These are phyloP conservation scores for Macaca nemestrina DNA, from an alignment of 2,113 vertebrate genomes.

Conservation along the genomic window DNA sequence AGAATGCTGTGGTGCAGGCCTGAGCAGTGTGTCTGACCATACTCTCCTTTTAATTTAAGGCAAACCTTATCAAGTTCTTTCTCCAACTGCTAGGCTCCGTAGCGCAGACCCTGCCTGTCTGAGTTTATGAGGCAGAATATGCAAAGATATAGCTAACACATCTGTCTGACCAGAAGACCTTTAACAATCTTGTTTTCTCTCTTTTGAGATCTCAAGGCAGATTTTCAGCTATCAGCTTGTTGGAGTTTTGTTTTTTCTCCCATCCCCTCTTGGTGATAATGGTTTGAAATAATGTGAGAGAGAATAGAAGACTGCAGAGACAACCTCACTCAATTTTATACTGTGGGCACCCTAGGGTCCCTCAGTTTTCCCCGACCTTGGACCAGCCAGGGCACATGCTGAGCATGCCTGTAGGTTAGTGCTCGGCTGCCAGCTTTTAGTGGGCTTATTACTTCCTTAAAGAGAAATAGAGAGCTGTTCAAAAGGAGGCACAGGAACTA, in stretches of 20 bases:
- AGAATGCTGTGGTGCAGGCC: background rate
- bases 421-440: slow-evolving; percentile 20
- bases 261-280: background rate
- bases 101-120: background rate
- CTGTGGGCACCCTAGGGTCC: background rate
- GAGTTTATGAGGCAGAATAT: background rate
- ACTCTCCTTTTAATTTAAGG: slow-evolving; percentile 20
- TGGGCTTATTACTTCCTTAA: slow-evolving; percentile 59
- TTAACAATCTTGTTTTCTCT: background rate
- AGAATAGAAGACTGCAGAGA: background rate
- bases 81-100: background rate
- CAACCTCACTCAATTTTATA: background rate
- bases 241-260: background rate
- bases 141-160: background rate
- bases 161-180: background rate
- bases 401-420: background rate
- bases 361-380: background rate
- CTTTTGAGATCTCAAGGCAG: slow-evolving; percentile 15
- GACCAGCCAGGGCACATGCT: background rate
- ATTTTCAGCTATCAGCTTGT: background rate
- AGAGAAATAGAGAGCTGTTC: slow-evolving; percentile 51
- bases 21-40: background rate
- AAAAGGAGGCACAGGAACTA: slow-evolving; percentile 49
- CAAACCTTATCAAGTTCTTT: background rate
- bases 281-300: slow-evolving; percentile 5